Evolutionary conservation across 2,113 vertebrate species (phyloP), one percentile per base, ranked within the genome.

Genomic region (Alligator mississippiensis): DNA sequence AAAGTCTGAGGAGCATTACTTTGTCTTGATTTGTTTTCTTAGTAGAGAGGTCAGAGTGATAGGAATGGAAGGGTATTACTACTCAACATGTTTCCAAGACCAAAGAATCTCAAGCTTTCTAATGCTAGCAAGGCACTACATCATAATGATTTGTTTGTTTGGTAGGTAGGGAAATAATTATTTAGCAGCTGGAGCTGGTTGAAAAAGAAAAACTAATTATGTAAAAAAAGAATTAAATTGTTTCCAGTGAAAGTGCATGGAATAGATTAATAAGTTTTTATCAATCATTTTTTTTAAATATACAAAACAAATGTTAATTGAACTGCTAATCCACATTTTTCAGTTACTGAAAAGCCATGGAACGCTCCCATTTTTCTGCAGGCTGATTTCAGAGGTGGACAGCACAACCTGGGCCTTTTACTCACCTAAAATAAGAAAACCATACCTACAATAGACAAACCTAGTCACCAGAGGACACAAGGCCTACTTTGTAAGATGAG

Each of bases 1-100:
- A 75, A 85, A 90, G 63, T 8, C 55, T 84, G 30, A 92, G 83
- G 28, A 6, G 7, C 17, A 64, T 38, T 61, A 74, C 8, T 92
- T 85, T 77, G 18, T 30, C 77, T 87, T 91, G 22, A 9, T 92
- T 88, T 90, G 3, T 90, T 83, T 74, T 91, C 64, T 91, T 74
- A 77, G 68, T 19, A 87, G 64, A 55, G 21, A 27, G 86, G 30
- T 94, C 86, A 76, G 81, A 80, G 17, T 60, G 74, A 84, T 90
- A 57, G 22, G 64, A 61, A 47, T 24, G 62, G 57, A 66, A 82
- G 90, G 16, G 10, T 30, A 47, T 47, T 94, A 60, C 19, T 88
- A 15, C 63, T 66, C 30, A 74, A 25, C 21, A 5, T 60, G 30
- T 66, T 74, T 81, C 38, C 28, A 59, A 74, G 61, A 55, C 63